Base-by-base conservation (phyloP, 2,797 vertebrate genomes). In the Macrochelys suwanniensis region DNA sequence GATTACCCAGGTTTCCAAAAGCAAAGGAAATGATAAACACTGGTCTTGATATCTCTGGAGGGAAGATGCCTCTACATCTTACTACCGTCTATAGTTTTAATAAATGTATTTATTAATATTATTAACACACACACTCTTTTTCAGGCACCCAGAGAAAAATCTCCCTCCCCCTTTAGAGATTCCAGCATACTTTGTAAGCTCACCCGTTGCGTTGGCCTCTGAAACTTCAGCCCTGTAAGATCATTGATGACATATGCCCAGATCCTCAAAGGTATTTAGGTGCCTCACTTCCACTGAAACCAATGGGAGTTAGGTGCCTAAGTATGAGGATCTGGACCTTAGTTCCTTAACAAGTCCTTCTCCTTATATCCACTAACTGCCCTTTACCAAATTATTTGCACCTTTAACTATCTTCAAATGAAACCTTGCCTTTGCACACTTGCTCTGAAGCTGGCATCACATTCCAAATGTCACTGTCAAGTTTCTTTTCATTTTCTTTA, bases 11-110 rank as follows among this genome's bases (percentile, higher is more conserved):
- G n/a, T 80, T 42, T 80, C 37, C 51, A 56, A 42, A 78, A 17
- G 79, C 53, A 80, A 83, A 93, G 94, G 94, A 96, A 97, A 97
- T 96, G 77, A 97, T 89, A 95, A 33, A 61, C 56, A 87, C 47
- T 56, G 71, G 94, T 83, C 90, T 95, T 57, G 84, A 31, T 93
- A 89, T 10, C 1, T 7, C 5, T 11, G 25, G 94, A 87, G 19
- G 13, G 19, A 94, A 89, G 61, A 89, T 51, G 53, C 11, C 80
- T 85, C 85, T 78, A 71, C 12, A 50, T 82, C 93, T 94, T 77
- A 94, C 89, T 91, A 53, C 47, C n/a, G 92, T 93, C 95, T 91
- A 82, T 88, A 89, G 23, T 92, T 85, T 81, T 49, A 54, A 92
- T 54, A 51, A 83, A 88, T 84, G 83, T 17, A 19, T 80, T 88